phyloP scores from a whole-genome alignment of 2,888 invertebrate genomes.

The Drosophila prostipennis region DNA sequence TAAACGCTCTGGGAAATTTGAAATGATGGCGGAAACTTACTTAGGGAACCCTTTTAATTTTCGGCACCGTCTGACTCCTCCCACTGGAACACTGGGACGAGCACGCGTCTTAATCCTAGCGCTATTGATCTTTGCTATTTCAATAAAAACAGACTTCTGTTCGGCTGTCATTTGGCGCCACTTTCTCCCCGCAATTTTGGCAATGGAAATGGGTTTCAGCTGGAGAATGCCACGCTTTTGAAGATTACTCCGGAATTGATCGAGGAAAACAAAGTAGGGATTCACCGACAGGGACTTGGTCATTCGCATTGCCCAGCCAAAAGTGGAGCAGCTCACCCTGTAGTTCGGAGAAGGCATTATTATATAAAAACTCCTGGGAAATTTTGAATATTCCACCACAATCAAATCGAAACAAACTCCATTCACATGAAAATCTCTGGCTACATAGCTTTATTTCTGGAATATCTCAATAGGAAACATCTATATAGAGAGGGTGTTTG shows the following conservation, averaged over 20 bases:
- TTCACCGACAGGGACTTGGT: conserved; percentile 9
- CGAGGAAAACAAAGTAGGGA: conserved; percentile 53
- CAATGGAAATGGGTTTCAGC: conserved; percentile 33
- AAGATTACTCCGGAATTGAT: conserved; percentile 47
- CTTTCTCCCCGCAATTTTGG: conserved; percentile 41
- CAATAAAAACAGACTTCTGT: conserved; percentile 42
- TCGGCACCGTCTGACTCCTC: background rate
- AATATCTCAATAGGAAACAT: conserved; percentile 65
- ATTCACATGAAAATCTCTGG: conserved; percentile 18
- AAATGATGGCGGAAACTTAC: conserved; percentile 1
- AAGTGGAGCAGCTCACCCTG: background rate
- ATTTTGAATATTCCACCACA: background rate
- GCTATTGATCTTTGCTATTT: conserved; percentile 31
- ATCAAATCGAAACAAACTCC: background rate
- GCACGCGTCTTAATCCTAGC: background rate
- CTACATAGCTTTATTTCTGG: conserved; percentile 46
- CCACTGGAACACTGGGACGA: background rate
- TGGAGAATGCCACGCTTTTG: conserved; percentile 25
- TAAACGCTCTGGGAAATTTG: background rate
- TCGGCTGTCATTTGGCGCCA: conserved; percentile 48
- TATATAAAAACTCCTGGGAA: background rate
- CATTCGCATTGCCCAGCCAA: background rate
- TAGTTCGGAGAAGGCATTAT: conserved; percentile 8
- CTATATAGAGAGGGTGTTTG: conserved; percentile 30
- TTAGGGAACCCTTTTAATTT: background rate